Percentiles rank a stretch among this genome's conserved stretches.
Conservation (phyloP, 2,888 invertebrate species). For the Eupithecia centaureata region DNA sequence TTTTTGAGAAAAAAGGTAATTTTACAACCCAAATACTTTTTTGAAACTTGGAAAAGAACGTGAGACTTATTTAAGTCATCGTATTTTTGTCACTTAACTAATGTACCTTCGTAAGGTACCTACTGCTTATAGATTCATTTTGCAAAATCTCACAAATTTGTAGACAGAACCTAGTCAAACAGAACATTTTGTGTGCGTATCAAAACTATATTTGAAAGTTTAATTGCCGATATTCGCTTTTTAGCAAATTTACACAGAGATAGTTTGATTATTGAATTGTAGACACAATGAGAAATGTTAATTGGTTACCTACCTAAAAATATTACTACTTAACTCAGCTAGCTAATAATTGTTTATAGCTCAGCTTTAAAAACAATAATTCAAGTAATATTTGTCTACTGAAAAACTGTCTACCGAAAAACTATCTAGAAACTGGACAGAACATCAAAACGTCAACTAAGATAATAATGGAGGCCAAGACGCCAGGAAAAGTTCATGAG, state of each 20-base stretch:
- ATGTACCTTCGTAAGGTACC: not conserved
- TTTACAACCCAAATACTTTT: no score
- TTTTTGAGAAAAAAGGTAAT: no score
- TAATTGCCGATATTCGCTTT: not conserved
- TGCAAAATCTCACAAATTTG: not conserved
- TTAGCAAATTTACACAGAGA: not conserved
- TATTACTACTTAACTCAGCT: not conserved
- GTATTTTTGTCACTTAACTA: not conserved
- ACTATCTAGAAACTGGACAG: not conserved
- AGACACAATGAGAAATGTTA: not conserved
- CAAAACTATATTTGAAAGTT: not conserved
- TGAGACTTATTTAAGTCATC: no score
- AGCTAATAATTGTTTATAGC: no score
- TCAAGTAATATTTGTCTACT: no score
- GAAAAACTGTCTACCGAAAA: no score
- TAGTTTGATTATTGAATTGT: not conserved
- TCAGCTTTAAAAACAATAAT: no score
- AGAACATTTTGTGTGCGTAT: not conserved
- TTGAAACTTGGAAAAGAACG: no score
- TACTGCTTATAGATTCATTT: not conserved
- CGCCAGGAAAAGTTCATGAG: no score
- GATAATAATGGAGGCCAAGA: not conserved
- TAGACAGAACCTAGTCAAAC: not conserved
- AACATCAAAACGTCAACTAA: not conserved
- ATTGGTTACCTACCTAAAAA: not conserved